phyloP scores from a whole-genome alignment of 2,797 vertebrate species.

The Chloroceryle amazona region DNA sequence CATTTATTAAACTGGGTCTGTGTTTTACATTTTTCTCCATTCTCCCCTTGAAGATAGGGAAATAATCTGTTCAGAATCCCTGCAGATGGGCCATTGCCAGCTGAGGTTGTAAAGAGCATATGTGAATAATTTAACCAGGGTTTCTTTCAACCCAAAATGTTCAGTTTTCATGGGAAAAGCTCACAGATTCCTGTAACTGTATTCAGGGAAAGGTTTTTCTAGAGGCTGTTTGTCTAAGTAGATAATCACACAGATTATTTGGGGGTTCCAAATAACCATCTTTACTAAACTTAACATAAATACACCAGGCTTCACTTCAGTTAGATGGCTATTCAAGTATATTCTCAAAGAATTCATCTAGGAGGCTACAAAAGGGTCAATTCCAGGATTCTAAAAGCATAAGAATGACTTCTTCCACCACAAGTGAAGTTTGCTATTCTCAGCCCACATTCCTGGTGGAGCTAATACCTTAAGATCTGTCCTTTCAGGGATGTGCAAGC shows the following conservation, averaged over 20 bases:
- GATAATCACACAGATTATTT: neutral
- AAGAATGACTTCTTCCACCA: neutral
- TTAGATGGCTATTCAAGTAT: neutral
- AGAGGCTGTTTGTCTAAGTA: neutral
- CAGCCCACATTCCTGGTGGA: neutral
- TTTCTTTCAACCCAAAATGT: neutral
- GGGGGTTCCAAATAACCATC: neutral
- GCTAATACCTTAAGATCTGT: neutral
- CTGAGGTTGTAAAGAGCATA: neutral
- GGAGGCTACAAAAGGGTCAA: neutral
- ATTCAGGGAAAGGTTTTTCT: neutral
- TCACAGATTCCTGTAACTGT: neutral
- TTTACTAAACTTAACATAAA: neutral
- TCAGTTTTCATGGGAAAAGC: neutral
- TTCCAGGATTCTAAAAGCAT: neutral
- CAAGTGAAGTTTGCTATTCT: neutral
- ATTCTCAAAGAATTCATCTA: neutral
- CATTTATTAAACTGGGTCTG: neutral
- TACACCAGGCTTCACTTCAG: neutral
- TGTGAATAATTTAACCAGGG: neutral
- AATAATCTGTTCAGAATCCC: neutral
- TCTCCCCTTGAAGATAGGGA: neutral
- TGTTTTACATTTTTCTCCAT: slow-evolving; percentile 3
- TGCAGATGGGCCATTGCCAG: neutral
- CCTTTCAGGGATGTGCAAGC: neutral